Evolutionary conservation across 2,113 vertebrate species (phyloP).

Genomic region (Phrynosoma platyrhinos): DNA sequence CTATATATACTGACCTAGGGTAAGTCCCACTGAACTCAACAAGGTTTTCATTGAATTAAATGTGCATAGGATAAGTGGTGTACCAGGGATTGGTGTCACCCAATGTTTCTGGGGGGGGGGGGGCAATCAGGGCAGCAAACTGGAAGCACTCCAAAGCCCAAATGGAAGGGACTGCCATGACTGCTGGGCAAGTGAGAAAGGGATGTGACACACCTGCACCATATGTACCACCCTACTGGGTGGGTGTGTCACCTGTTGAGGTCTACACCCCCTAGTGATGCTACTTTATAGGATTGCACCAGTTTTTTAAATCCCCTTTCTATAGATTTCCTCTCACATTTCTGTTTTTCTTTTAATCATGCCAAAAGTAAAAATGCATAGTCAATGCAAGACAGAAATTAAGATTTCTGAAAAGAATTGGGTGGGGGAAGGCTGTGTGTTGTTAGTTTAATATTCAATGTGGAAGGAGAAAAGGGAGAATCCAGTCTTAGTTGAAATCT

Average conservation of each 20-base stretch:
- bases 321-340: background rate
- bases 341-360: constrained; percentile 10
- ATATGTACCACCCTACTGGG: too few species aligned
- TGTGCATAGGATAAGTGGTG: too few species aligned
- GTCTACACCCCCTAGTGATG: too few species aligned
- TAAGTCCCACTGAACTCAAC: background rate
- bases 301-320: background rate
- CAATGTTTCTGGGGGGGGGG: too few species aligned
- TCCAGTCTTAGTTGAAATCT: constrained; percentile 45
- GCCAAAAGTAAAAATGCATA: background rate
- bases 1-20: background rate
- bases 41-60: background rate
- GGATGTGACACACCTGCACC: too few species aligned
- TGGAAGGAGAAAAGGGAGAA: constrained; percentile 29
- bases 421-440: background rate
- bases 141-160: too few species aligned
- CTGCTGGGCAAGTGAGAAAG: too few species aligned
- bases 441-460: background rate
- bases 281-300: background rate
- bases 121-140: too few species aligned
- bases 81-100: too few species aligned
- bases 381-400: constrained; percentile 24
- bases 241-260: too few species aligned
- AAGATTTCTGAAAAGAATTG: constrained; percentile 6
- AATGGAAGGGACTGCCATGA: too few species aligned